phyloP scores from a whole-genome alignment of 2,797 vertebrate genomes.

The Chanos chanos region DNA sequence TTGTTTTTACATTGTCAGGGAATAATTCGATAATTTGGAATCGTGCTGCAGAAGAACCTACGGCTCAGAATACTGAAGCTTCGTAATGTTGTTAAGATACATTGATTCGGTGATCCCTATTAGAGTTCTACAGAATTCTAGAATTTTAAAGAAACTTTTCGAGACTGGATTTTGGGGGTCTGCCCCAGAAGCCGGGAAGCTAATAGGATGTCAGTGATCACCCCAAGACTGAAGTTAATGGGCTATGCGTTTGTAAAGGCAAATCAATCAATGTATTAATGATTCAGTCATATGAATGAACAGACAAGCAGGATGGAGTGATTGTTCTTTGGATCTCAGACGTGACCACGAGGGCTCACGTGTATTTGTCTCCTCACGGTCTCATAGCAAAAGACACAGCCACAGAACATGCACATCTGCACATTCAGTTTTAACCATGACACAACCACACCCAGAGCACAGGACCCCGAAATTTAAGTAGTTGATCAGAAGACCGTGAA shows the following conservation, averaged over 20 bases:
- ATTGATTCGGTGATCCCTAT: too few relatives aligned
- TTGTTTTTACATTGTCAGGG: too few relatives aligned
- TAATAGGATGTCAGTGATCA: slow-evolving; percentile 3
- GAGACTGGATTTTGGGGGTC: slow-evolving; percentile 50
- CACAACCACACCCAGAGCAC: too few relatives aligned
- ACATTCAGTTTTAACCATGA: neutral
- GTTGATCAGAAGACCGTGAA: too few relatives aligned
- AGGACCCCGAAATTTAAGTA: too few relatives aligned
- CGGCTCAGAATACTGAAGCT: too few relatives aligned
- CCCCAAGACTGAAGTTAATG: slow-evolving; percentile 38
- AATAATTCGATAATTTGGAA: too few relatives aligned
- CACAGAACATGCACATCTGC: neutral
- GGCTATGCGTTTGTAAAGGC: slow-evolving; percentile 42
- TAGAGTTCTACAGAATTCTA: too few relatives aligned
- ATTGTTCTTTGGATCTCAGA: slow-evolving; percentile 12
- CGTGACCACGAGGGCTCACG: neutral
- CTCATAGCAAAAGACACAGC: neutral
- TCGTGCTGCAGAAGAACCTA: too few relatives aligned
- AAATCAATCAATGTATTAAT: neutral
- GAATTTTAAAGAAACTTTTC: too few relatives aligned
- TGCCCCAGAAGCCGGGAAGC: neutral
- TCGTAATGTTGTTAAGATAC: neutral
- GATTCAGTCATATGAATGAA: neutral
- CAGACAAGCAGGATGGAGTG: slow-evolving; percentile 14
- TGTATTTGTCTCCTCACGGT: neutral